Evolutionary conservation across 1,140 invertebrate species (phyloP).

Genomic region (Camponotus floridanus): DNA sequence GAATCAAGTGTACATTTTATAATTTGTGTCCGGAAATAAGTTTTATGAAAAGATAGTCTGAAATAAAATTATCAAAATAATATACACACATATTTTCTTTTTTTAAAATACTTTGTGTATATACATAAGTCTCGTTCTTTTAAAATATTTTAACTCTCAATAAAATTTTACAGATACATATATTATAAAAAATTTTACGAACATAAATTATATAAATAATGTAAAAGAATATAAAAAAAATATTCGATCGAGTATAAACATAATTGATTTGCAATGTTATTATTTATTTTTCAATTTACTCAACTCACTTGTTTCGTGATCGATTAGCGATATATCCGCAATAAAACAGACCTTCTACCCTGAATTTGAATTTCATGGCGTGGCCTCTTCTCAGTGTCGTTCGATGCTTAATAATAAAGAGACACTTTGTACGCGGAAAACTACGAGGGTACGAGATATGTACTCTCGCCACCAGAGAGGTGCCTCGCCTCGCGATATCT

Average conservation of each 20-base stretch:
- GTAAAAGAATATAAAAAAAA: background rate
- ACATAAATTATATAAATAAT: background rate
- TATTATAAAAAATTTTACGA: background rate
- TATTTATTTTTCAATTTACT: background rate
- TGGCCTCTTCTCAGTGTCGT: background rate
- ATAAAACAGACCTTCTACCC: conserved; percentile 49
- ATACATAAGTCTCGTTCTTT: background rate
- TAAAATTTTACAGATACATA: background rate
- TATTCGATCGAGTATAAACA: background rate
- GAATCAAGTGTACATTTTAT: background rate
- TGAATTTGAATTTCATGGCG: conserved; percentile 66
- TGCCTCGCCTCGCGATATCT: conserved; percentile 41
- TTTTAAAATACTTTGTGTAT: background rate
- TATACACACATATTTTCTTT: background rate
- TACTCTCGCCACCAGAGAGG: background rate
- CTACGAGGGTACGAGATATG: conserved; percentile 56
- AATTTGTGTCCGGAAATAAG: background rate
- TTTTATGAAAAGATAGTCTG: background rate
- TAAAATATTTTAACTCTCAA: background rate
- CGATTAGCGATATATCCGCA: conserved; percentile 38
- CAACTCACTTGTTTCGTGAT: background rate
- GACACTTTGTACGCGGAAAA: conserved; percentile 32
- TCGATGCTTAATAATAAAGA: conserved; percentile 59
- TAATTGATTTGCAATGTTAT: background rate
- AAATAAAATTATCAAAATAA: conserved; percentile 20